A percentile compares a stretch with the other conserved stretches of the same genome.
Conservation (phyloP, 2,888 invertebrate species). For the Aphidoletes aphidimyza region DNA sequence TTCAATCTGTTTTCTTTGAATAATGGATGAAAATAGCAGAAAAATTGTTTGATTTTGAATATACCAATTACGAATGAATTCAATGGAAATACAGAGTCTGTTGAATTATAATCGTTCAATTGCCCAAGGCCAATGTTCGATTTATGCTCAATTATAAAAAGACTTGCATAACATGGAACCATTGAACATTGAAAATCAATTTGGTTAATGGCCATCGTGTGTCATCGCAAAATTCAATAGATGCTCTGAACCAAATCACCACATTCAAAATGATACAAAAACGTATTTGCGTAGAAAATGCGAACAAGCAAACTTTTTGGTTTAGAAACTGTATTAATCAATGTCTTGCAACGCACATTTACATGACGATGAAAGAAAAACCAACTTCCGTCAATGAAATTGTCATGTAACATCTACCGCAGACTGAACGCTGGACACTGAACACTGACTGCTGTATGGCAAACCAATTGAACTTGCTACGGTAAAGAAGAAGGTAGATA, state of each 20-base stretch:
- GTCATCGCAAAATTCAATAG: neutral
- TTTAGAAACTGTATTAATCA: neutral
- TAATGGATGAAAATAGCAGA: constrained; percentile 21
- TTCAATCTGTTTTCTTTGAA: neutral
- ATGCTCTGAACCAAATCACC: neutral
- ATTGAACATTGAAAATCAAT: constrained; percentile 4
- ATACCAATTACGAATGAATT: neutral
- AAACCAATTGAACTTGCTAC: too few species aligned
- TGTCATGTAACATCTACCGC: neutral
- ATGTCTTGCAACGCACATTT: neutral
- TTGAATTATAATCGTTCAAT: neutral
- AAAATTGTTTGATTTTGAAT: constrained; percentile 12
- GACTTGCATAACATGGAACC: neutral
- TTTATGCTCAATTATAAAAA: too few species aligned
- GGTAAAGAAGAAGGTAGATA: neutral
- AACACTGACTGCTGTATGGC: too few species aligned
- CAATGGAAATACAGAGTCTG: neutral
- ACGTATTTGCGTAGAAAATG: neutral
- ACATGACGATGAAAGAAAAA: neutral
- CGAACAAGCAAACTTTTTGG: neutral
- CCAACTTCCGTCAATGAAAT: neutral
- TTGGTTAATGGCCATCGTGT: constrained; percentile 12
- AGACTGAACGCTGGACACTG: neutral
- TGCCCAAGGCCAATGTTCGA: neutral
- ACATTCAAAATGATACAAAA: neutral